Evolutionary conservation across 2,888 invertebrate species (phyloP), one percentile per base, ranked within the genome.

Genomic region (Drosophila antonietae): DNA sequence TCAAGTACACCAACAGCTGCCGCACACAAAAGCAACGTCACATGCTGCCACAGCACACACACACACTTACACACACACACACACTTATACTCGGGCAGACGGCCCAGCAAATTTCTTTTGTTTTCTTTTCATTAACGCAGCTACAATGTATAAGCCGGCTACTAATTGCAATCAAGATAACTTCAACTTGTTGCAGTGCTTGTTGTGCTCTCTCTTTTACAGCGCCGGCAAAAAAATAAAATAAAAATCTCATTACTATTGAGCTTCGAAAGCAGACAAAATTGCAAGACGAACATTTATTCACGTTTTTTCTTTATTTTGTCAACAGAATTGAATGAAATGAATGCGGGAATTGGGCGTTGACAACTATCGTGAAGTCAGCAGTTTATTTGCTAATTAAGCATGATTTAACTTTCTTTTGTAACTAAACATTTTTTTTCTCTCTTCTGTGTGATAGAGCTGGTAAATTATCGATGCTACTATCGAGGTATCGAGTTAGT

Each of bases 151-250:
- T 68, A 74, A 75, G 78, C 67, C 68, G 67, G 74, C 78, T 64
- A 76, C 88, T 89, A 90, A 90, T 90, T 90, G 90, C 90, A 90
- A 90, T 90, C 89, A 90, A 78, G 86, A 80, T 82, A 79, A 59
- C 86, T 90, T 86, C 68, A 80, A 85, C 88, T 83, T 81, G 83
- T 82, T 81, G 83, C 83, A 65, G 31, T 55, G 35, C 39, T 43
- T 57, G 37, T 18, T 14, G 7, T 44, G 10, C 41, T 20, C 57
- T 33, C 35, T 44, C 8, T 9, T 28, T 18, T 43, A 41, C 59
- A 52, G 46, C 35, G 10, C 31, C 39, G 9, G 31, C 56, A 59
- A n/a, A 43, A 53, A 63, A n/a, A n/a, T n/a, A n/a, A n/a, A n/a
- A n/a, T n/a, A n/a, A n/a, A 63, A 39, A 18, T 47, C 33, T 12